Conservation (phyloP, 2,113 vertebrate genomes). For the Mobula birostris region DNA sequence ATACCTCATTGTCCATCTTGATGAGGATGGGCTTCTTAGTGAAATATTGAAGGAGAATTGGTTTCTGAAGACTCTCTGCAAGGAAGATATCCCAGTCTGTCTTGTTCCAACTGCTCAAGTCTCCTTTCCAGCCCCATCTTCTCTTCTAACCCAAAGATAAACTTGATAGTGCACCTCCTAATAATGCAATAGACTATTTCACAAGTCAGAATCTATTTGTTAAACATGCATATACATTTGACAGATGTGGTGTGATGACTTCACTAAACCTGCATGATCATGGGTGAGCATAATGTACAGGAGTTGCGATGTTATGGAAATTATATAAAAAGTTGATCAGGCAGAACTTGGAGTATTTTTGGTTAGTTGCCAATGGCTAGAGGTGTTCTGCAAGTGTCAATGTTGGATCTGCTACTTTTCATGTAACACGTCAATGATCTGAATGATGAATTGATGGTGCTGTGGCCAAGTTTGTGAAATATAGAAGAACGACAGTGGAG, state of each 20-base stretch:
- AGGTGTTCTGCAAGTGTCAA: too few species aligned
- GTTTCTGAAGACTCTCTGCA: neutral
- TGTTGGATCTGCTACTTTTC: too few species aligned
- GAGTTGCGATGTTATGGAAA: too few species aligned
- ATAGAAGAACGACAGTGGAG: too few species aligned
- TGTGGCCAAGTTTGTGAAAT: too few species aligned
- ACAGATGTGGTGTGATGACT: neutral
- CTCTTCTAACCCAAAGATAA: neutral
- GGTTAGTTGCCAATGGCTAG: too few species aligned
- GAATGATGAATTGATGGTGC: too few species aligned
- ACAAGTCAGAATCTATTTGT: neutral
- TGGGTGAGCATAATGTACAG: neutral
- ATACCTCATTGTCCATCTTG: neutral
- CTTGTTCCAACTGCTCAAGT: neutral
- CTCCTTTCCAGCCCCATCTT: neutral
- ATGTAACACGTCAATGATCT: too few species aligned
- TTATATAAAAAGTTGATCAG: too few species aligned
- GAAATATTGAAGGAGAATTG: neutral
- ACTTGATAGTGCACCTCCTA: neutral
- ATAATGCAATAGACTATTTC: too few species aligned
- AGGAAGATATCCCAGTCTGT: neutral
- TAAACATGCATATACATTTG: neutral
- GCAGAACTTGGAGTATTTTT: too few species aligned
- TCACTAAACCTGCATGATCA: neutral
- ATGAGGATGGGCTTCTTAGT: neutral